Evolutionary conservation across 2,797 vertebrate genomes (phyloP).

Genomic region (Graptemys geographica): DNA sequence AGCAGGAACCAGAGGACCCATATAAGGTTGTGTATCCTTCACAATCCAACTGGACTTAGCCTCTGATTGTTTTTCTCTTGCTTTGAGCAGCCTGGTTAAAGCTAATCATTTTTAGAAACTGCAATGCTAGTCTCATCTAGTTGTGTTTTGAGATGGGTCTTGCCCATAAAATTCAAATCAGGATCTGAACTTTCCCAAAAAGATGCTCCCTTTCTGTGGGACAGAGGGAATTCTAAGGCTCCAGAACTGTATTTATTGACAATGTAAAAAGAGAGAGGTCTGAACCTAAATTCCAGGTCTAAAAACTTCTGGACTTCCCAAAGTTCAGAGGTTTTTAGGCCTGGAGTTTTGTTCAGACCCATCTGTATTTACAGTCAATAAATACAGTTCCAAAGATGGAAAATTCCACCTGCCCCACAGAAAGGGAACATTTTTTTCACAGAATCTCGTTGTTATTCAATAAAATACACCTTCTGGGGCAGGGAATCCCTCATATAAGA

Average conservation of each 20-base stretch:
- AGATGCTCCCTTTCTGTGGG: not conserved
- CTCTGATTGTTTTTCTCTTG: not conserved
- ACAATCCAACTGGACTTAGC: not conserved
- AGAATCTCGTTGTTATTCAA: not conserved
- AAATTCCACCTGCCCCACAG: not conserved
- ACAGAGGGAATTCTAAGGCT: not conserved
- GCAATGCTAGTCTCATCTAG: not conserved
- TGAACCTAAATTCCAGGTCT: not conserved
- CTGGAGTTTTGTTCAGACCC: not conserved
- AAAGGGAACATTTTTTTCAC: not conserved
- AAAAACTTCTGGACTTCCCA: not conserved
- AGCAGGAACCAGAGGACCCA: not conserved
- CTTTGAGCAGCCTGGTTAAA: slow-evolving; percentile 11
- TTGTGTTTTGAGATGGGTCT: not conserved
- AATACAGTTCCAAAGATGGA: not conserved
- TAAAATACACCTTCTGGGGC: not conserved
- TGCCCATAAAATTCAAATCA: not conserved
- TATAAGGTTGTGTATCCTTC: not conserved
- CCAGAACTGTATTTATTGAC: not conserved
- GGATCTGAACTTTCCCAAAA: not conserved
- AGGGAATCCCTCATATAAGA: not conserved
- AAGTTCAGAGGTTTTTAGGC: not conserved
- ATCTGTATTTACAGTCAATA: not conserved
- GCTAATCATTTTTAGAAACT: not conserved
- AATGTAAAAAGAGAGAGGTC: not conserved